Conservation (phyloP, 2,888 invertebrate species). For the Fissipunctia ypsillon region DNA sequence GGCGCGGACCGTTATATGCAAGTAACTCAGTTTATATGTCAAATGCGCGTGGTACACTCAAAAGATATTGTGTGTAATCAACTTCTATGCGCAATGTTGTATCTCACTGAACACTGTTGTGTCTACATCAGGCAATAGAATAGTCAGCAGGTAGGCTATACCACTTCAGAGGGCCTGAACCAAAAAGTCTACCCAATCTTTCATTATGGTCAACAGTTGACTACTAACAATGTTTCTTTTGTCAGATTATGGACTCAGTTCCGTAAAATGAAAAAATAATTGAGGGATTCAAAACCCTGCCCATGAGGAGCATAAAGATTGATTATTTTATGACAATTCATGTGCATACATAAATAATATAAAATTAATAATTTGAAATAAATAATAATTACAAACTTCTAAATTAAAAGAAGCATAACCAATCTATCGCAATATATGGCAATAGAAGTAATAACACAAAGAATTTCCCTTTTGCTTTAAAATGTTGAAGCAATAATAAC, state of each 20-base stretch:
- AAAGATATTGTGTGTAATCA: background rate
- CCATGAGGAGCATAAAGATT: background rate
- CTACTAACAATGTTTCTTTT: background rate
- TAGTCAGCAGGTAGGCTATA: background rate
- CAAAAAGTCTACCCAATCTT: background rate
- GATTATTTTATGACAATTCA: background rate
- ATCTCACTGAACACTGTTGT: background rate
- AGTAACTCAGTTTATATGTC: background rate
- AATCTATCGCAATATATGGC: background rate
- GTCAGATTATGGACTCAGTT: background rate
- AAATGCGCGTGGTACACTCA: background rate
- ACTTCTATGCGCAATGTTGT: background rate
- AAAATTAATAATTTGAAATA: background rate
- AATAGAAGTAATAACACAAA: conserved; percentile 1
- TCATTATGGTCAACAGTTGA: background rate
- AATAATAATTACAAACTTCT: background rate
- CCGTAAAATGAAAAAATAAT: background rate
- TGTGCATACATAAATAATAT: background rate
- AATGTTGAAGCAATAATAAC: background rate
- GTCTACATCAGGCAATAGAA: background rate
- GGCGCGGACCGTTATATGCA: too few species aligned
- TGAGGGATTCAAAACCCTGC: background rate
- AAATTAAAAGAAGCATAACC: background rate
- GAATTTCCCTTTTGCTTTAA: background rate
- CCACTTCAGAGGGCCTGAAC: background rate